Percentiles rank a stretch among this genome's conserved stretches.
phyloP scores from a whole-genome alignment of 2,797 vertebrate genomes.

The Helostoma temminkii region DNA sequence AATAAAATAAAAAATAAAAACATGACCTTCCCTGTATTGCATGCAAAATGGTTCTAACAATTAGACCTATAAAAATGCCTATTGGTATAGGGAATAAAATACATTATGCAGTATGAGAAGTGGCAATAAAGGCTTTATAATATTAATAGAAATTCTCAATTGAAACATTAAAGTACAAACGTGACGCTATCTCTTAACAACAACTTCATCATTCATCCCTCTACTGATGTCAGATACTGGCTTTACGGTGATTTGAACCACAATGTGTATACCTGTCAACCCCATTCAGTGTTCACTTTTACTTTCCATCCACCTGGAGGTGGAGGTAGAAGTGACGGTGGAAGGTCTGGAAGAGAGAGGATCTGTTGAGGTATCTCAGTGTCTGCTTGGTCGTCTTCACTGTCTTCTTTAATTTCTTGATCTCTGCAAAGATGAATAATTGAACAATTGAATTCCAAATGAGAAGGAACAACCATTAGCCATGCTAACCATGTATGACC shows the following conservation, averaged over 20 bases:
- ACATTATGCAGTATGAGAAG: conserved; percentile 7
- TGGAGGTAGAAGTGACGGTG: conserved; percentile 91
- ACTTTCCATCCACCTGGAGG: conserved; percentile 85
- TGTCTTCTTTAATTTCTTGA: conserved; percentile 70
- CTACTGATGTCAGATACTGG: conserved; percentile 5
- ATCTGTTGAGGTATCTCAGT: conserved; percentile 88
- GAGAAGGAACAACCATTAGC: conserved; percentile 31
- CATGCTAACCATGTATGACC: conserved; percentile 39
- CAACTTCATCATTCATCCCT: not conserved
- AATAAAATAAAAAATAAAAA: not conserved
- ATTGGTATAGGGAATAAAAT: not conserved
- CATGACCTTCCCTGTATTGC: not conserved
- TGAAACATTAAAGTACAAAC: not conserved
- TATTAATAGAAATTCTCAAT: not conserved
- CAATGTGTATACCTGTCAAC: conserved; percentile 77
- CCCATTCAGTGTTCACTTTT: conserved; percentile 87
- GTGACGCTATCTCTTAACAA: not conserved
- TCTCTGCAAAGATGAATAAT: conserved; percentile 73
- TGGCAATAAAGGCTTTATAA: not conserved
- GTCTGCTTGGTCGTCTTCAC: conserved; percentile 64
- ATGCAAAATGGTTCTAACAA: too few relatives aligned
- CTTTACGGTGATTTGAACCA: conserved; percentile 8
- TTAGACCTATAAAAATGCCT: too few relatives aligned
- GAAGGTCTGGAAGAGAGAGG: conserved; percentile 90
- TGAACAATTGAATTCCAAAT: conserved; percentile 53